Conservation (phyloP, 2,888 invertebrate genomes). For the Eubasilissa splendida region DNA sequence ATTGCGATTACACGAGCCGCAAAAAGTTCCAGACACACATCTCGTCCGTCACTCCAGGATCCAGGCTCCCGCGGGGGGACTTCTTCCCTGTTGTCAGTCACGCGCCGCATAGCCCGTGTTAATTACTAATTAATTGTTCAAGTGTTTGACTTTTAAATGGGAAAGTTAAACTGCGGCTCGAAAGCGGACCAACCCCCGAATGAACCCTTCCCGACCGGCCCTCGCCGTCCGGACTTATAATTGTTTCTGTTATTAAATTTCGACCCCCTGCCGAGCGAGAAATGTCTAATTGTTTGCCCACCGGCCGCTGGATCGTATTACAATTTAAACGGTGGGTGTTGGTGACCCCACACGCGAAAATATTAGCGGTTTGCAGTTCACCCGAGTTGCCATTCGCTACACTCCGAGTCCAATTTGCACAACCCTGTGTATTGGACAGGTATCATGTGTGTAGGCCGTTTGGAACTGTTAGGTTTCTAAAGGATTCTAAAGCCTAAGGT, state of each 20-base stretch:
- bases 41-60: conserved; percentile 8
- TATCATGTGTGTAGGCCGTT: too few species aligned
- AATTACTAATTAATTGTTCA: conserved; percentile 60
- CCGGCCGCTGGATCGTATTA: conserved; percentile 64
- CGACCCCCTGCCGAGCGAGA: conserved; percentile 48
- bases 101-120: conserved; percentile 52
- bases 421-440: too few species aligned
- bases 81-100: conserved; percentile 38
- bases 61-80: not conserved
- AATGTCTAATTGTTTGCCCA: conserved; percentile 56
- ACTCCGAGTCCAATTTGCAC: not conserved
- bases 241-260: conserved; percentile 59
- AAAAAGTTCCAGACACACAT: conserved; percentile 31
- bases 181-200: not conserved
- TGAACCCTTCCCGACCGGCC: conserved; percentile 40
- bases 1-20: not conserved
- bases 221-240: conserved; percentile 52
- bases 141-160: conserved; percentile 60
- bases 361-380: conserved; percentile 15
- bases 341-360: conserved; percentile 16
- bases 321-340: conserved; percentile 34
- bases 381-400: not conserved
- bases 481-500: too few species aligned
- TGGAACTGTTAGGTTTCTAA: too few species aligned
- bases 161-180: conserved; percentile 57